These are phyloP conservation scores for Rhea pennata DNA, from an alignment of 2,113 vertebrate genomes.

Conservation along the genomic window DNA sequence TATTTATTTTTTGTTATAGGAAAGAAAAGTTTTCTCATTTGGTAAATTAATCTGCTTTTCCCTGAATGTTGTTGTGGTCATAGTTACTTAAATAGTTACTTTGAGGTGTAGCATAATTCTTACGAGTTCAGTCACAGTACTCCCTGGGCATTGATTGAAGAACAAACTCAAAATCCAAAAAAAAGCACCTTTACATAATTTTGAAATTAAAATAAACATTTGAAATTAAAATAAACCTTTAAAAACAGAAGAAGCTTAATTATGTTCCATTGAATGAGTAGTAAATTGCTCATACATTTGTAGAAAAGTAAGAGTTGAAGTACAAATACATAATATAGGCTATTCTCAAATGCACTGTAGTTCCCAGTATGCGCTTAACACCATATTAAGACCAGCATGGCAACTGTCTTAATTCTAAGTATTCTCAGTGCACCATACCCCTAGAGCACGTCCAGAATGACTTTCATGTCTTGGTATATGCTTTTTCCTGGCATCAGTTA, in stretches of 20 bases:
- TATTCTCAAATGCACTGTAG: background rate
- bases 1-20: background rate
- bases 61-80: background rate
- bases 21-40: background rate
- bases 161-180: background rate
- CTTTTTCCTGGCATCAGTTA: background rate
- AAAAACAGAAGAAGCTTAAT: background rate
- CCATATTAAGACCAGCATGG: background rate
- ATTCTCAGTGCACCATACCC: background rate
- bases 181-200: background rate
- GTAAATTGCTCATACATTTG: background rate
- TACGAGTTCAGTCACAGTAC: background rate
- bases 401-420: background rate
- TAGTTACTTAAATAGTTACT: conserved; percentile 13
- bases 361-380: background rate
- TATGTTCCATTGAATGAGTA: background rate
- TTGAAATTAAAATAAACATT: background rate
- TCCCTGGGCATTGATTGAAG: background rate
- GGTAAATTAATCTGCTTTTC: conserved; percentile 1
- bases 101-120: background rate
- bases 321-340: background rate
- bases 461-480: background rate
- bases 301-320: background rate
- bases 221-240: background rate
- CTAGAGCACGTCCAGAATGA: background rate